A percentile compares a stretch with the other conserved stretches of the same genome.
Conservation (phyloP, 2,797 vertebrate genomes). For the Premnoplex brunnescens region DNA sequence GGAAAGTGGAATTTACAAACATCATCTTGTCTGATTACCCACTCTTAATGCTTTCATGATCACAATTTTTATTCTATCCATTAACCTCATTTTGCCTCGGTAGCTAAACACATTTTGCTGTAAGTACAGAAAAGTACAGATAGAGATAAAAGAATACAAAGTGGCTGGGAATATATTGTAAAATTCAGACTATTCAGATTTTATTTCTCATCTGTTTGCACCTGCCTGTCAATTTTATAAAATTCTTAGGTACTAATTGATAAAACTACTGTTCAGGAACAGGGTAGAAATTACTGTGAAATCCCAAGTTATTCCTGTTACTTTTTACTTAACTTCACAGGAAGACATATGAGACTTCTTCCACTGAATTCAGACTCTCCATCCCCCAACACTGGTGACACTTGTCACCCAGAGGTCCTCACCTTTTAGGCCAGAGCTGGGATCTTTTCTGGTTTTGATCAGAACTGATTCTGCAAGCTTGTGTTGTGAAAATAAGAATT, state of each 20-base stretch:
- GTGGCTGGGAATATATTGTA: neutral
- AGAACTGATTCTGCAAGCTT: neutral
- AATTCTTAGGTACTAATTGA: neutral
- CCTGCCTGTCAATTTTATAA: accelerated
- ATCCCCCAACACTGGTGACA: neutral
- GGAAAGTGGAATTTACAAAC: neutral
- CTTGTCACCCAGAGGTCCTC: neutral
- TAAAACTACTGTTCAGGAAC: neutral
- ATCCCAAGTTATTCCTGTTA: neutral
- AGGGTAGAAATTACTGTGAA: neutral
- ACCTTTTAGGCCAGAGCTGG: neutral
- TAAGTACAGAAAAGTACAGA: neutral
- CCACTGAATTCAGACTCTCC: neutral
- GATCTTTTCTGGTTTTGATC: neutral
- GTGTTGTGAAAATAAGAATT: neutral
- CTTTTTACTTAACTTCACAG: neutral
- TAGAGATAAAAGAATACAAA: neutral
- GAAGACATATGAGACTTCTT: neutral
- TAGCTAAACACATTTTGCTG: neutral
- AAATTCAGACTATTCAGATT: neutral
- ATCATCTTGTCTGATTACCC: neutral
- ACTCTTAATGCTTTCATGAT: neutral
- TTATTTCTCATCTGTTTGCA: neutral
- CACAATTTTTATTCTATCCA: neutral
- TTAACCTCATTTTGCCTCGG: neutral